Base-by-base conservation (phyloP, 2,797 vertebrate genomes). In the Sphenopsis melanotis region DNA sequence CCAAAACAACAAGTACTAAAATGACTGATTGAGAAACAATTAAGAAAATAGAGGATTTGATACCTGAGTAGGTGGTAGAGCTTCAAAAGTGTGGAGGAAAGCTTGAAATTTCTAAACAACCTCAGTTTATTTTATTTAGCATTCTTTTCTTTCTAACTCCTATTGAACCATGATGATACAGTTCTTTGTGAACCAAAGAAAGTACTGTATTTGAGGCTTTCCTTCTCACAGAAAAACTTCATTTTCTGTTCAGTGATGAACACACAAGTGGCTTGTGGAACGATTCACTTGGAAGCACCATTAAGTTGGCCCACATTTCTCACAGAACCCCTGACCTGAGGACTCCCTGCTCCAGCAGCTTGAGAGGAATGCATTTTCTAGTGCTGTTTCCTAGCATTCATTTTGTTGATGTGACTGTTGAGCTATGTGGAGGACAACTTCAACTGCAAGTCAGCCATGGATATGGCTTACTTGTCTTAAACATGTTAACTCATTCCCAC, bases 401-500 rank as follows among this genome's bases (percentile, higher is more conserved):
- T 89, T 88, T 81, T 90, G 59, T 90, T 91, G 76, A 56, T 72
- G 56, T 3, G 50, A 41, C 34, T 93, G 70, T 84, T 94, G 76
- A 81, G 69, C 85, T 92, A 88, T 85, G 60, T 92, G 65, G 76
- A 96, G 89, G 63, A 64, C 36, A 86, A 82, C 79, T 90, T 95
- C 68, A 75, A 85, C 68, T 71, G 74, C 79, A 93, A 95, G 79
- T 89, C 77, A 93, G 89, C 80, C 16, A 0, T 69, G 69, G 69
- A 95, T 94, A 96, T 89, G 4, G 41, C 41, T 41, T 41, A 47
- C 71, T 81, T 78, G 32, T 79, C 88, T 91, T 83, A 86, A 92
- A 93, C n/a, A 90, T 15, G 39, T 86, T 84, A 88, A 78, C 61
- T 94, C 63, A 90, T 96, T 96, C 86, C 75, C 93, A 94, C 87